Base-by-base conservation (phyloP, 2,888 invertebrate species). In the Polia nebulosa region DNA sequence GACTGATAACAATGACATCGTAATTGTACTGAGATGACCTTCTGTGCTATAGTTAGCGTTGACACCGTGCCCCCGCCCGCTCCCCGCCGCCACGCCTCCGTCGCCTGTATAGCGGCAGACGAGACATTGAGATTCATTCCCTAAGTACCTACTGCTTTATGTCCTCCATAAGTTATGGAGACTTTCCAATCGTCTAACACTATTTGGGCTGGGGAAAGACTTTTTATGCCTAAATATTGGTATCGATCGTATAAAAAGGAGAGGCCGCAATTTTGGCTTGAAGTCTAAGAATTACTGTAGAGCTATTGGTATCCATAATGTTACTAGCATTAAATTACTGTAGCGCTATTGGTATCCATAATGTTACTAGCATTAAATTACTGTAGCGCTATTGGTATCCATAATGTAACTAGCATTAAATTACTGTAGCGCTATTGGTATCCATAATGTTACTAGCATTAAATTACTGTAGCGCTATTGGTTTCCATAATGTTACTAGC, bases 101-200 rank as follows among this genome's bases (percentile, higher is more conserved):
- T 32, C 56, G 67, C 67, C 51, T 53, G 58, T 47, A 49, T 58
- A 41, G 41, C 55, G 64, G 27, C 57, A 44, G 67, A 56, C 67
- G 25, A 72, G 55, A 67, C 67, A 78, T 81, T 80, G 74, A 78
- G 70, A 80, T 80, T 78, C 64, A 80, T 80, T 74, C 53, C 53
- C 63, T 70, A 67, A 74, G 66, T 80, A 77, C 74, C 64, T 80
- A 77, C 78, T 56, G 51, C 60, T 78, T 74, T 77, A 80, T 80
- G 69, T 77, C 67, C 39, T 47, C 51, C 41, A 65, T 74, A 65
- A 68, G 70, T 80, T 78, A 80, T 80, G 52, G 59, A 20, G 44
- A 64, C 25, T 67, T 59, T 70, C 55, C 63, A 51, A 76, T 72
- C 63, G 59, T 56, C 67, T 67, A 39, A 17, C 55, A 63, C 57